Conservation (phyloP, 2,888 invertebrate species). For the Petrophora chlorosata region DNA sequence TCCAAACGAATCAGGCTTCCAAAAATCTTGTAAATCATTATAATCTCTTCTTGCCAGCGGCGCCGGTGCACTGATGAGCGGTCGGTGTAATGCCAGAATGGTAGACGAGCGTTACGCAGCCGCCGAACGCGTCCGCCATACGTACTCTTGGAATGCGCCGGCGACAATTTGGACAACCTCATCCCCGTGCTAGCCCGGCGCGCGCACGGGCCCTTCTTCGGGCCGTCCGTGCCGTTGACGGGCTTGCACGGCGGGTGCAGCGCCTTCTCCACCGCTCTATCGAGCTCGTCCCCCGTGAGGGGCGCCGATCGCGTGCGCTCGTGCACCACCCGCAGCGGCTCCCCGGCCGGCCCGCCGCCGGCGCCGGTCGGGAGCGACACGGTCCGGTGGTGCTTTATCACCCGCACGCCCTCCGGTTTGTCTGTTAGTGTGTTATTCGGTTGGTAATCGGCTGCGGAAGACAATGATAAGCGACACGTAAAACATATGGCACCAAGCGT, state of each 20-base stretch:
- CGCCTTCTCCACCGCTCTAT: slow-evolving; percentile 61
- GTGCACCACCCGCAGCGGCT: slow-evolving; percentile 77
- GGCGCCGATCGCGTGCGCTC: slow-evolving; percentile 89
- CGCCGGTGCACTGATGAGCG: too few relatives aligned
- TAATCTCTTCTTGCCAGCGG: too few relatives aligned
- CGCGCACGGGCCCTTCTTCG: slow-evolving; percentile 64
- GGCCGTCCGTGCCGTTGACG: slow-evolving; percentile 62
- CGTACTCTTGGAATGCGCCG: slow-evolving; percentile 79
- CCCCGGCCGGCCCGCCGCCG: slow-evolving; percentile 66
- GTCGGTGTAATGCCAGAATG: neutral
- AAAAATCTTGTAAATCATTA: too few relatives aligned
- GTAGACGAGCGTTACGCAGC: slow-evolving; percentile 26
- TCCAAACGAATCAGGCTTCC: too few relatives aligned
- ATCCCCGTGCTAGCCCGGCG: slow-evolving; percentile 77
- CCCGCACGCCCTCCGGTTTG: slow-evolving; percentile 58
- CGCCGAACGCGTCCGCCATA: slow-evolving; percentile 44
- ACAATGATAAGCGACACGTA: slow-evolving; percentile 65
- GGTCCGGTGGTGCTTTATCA: slow-evolving; percentile 71
- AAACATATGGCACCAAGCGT: slow-evolving; percentile 72
- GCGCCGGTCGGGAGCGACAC: slow-evolving; percentile 71
- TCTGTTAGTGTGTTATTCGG: slow-evolving; percentile 79
- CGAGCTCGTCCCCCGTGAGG: slow-evolving; percentile 82
- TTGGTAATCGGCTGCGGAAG: slow-evolving; percentile 72
- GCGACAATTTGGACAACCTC: slow-evolving; percentile 72
- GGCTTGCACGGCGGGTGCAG: slow-evolving; percentile 65